phyloP scores from a whole-genome alignment of 1,140 invertebrate species.

The Hesperophylax magnus region DNA sequence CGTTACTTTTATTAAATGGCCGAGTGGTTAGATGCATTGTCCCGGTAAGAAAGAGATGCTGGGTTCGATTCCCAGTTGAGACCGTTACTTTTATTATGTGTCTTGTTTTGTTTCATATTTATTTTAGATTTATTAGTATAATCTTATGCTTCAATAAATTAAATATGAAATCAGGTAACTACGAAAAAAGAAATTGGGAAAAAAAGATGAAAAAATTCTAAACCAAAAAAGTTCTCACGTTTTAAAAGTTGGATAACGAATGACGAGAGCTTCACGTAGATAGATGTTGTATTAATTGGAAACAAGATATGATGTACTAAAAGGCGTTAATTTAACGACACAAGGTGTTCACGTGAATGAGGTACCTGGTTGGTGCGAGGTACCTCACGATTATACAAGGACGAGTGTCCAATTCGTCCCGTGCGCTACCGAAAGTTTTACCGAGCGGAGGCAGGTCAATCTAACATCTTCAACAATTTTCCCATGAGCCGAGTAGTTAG shows the following conservation, averaged over 20 bases:
- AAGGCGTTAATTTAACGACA: constrained; percentile 22
- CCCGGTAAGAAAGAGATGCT: no score
- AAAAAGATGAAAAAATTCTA: no score
- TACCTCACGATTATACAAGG: neutral
- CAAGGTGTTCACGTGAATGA: neutral
- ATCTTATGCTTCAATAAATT: no score
- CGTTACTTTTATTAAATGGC: no score
- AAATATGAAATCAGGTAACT: no score
- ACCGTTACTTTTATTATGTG: no score
- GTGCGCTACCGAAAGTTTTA: constrained; percentile 41
- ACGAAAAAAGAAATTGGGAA: no score
- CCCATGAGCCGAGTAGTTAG: constrained; percentile 32
- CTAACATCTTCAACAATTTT: constrained; percentile 8
- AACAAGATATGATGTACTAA: constrained; percentile 3
- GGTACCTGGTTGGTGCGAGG: neutral
- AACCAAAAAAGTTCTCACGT: no score
- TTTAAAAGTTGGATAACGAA: neutral
- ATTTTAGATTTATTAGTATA: no score
- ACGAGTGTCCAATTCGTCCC: neutral
- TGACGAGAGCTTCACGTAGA: neutral
- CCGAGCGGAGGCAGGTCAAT: neutral
- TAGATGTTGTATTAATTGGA: constrained; percentile 14
- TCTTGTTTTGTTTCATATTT: no score
- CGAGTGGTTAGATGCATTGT: no score
- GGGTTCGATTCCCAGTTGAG: no score